Evolutionary conservation across 2,113 vertebrate species (phyloP), one percentile per base, ranked within the genome.

Genomic region (Clinocottus analis): DNA sequence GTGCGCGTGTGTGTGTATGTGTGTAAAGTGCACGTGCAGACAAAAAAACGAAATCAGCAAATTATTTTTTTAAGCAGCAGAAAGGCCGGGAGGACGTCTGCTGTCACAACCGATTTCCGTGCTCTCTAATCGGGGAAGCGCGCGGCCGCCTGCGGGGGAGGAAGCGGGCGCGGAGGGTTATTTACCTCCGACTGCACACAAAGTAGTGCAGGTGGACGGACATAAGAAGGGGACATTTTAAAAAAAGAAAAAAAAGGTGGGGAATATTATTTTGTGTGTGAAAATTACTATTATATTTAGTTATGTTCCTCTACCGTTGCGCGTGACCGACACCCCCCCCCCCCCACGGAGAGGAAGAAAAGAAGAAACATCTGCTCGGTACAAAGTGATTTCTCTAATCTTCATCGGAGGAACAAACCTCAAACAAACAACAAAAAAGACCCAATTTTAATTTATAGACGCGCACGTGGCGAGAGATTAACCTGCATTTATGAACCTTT

Each of bases 41-140:
- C 83, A 87, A 89, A 87, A 91, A 43, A 79, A 78, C 75, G 75
- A 80, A n/a, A 90, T 78, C 86, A 87, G 89, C 82, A 86, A 92
- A 93, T 93, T 82, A 92, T 89, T 8, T 76, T 8, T 88, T 63
- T 75, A 92, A 87, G 89, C 89, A 88, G 88, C 41, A 87, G 80
- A 86, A 84, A 86, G 87, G 86, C 90, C 86, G 82, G 76, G 89
- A 89, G 90, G 93, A 91, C 88, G 90, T 85, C 90, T 75, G 90
- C 92, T 92, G 93, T 93, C 94, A 93, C 77, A 92, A 92, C 79
- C 89, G 35, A 91, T 94, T 94, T 91, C 72, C 72, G 74, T 53
- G 84, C 85, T 86, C 85, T 86, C 85, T 86, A 87, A 89, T 87
- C 86, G 74, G n/a, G 84, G 87, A 79, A n/a, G n/a, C 51, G 83